A percentile compares a stretch with the other conserved stretches of the same genome.
phyloP scores from a whole-genome alignment of 2,797 vertebrate species.

The Alca torda region DNA sequence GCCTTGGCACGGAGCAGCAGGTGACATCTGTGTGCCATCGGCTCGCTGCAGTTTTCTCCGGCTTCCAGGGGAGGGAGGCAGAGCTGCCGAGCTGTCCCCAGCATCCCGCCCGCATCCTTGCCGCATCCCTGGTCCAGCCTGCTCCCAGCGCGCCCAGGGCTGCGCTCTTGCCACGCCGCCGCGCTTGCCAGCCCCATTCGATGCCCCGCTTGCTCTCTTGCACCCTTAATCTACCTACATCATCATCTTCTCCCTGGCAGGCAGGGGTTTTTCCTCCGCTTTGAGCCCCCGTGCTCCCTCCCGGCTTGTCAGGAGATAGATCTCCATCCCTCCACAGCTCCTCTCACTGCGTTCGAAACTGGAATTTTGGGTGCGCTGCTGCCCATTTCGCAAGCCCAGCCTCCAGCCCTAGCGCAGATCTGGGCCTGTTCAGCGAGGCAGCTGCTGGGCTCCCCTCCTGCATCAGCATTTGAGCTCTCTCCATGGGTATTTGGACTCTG shows the following conservation, averaged over 20 bases:
- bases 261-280: background rate
- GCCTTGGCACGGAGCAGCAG: fast-evolving
- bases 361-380: background rate
- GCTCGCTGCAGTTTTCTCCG: conserved; percentile 35
- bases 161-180: background rate
- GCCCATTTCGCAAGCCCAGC: background rate
- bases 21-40: background rate
- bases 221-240: background rate
- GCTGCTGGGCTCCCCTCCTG: background rate
- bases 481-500: conserved; percentile 37
- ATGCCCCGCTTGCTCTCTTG: fast-evolving
- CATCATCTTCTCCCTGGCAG: background rate
- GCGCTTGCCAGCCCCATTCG: background rate
- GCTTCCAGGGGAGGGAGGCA: conserved; percentile 65
- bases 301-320: background rate
- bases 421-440: background rate
- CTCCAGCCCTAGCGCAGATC: background rate
- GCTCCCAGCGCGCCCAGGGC: fast-evolving
- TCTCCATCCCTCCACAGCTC: background rate
- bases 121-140: background rate
- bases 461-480: conserved; percentile 27
- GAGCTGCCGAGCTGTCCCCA: conserved; percentile 10
- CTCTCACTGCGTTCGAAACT: background rate
- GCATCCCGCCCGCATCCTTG: background rate
- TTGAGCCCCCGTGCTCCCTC: background rate